Conservation (phyloP, 2,113 vertebrate species). For the Antigone vipio region DNA sequence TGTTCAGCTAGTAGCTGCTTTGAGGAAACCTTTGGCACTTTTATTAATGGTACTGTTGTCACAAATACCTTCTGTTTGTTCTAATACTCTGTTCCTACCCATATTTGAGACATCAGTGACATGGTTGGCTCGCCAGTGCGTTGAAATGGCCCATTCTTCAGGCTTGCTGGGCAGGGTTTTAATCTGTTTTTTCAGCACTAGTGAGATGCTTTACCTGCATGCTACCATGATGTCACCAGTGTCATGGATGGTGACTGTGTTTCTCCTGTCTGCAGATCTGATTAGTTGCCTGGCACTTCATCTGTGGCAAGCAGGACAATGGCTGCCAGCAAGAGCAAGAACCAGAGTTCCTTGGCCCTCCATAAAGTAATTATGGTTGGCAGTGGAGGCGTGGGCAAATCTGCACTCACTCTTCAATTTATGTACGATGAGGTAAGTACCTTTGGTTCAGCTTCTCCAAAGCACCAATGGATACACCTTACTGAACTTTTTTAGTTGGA, state of each 20-base stretch:
- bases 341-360: slow-evolving; percentile 80
- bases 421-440: slow-evolving; percentile 85
- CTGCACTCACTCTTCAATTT: slow-evolving; percentile 83
- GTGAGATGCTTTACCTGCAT: not conserved
- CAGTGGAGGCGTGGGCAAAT: slow-evolving; percentile 85
- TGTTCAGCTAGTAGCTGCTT: not conserved
- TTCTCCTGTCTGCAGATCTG: slow-evolving; percentile 39
- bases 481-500: not conserved
- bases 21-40: not conserved
- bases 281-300: not conserved
- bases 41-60: not conserved
- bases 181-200: not conserved
- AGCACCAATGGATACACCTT: not conserved
- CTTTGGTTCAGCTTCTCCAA: not conserved
- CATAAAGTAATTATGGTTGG: slow-evolving; percentile 89
- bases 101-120: not conserved
- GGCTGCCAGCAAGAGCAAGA: slow-evolving; percentile 81
- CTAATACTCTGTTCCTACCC: not conserved
- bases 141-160: not conserved
- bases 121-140: not conserved
- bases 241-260: not conserved
- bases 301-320: slow-evolving; percentile 53
- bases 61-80: not conserved
- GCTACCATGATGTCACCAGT: not conserved
- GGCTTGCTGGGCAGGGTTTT: not conserved